phyloP scores from a whole-genome alignment of 2,797 vertebrate species.

The Chelidonichthys spinosus region DNA sequence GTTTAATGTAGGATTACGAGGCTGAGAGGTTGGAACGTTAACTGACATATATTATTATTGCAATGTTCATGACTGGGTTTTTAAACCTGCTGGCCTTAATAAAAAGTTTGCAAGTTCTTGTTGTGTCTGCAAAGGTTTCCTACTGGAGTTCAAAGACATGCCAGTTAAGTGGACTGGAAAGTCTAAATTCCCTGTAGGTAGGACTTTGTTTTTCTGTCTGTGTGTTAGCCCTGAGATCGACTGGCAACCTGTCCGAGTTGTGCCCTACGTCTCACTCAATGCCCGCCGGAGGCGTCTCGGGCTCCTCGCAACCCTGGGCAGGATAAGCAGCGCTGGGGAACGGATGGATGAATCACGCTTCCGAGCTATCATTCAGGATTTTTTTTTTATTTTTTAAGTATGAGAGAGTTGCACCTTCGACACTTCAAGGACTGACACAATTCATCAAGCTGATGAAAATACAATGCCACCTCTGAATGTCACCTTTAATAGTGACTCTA shows the following conservation, averaged over 20 bases:
- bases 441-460: conserved; percentile 48
- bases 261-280: conserved; percentile 14
- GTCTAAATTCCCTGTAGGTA: conserved; percentile 57
- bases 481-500: conserved; percentile 42
- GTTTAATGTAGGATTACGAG: background rate
- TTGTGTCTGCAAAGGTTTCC: conserved; percentile 33
- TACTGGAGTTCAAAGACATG: conserved; percentile 47
- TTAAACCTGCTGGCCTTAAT: conserved; percentile 12
- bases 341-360: conserved; percentile 27
- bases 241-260: conserved; percentile 53
- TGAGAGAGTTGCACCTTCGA: conserved; percentile 17
- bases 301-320: conserved; percentile 7
- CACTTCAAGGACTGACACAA: conserved; percentile 31
- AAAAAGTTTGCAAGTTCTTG: conserved; percentile 25
- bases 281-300: conserved; percentile 2
- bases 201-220: conserved; percentile 57
- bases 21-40: background rate
- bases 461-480: conserved; percentile 40
- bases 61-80: conserved; percentile 9
- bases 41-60: background rate
- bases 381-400: conserved; percentile 19
- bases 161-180: conserved; percentile 62
- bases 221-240: conserved; percentile 37
- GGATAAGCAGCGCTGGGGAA: conserved; percentile 13
- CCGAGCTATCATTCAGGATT: conserved; percentile 31